Percentiles rank a stretch among this genome's conserved stretches.
Conservation (phyloP, 2,113 vertebrate species). For the Vombatus ursinus region DNA sequence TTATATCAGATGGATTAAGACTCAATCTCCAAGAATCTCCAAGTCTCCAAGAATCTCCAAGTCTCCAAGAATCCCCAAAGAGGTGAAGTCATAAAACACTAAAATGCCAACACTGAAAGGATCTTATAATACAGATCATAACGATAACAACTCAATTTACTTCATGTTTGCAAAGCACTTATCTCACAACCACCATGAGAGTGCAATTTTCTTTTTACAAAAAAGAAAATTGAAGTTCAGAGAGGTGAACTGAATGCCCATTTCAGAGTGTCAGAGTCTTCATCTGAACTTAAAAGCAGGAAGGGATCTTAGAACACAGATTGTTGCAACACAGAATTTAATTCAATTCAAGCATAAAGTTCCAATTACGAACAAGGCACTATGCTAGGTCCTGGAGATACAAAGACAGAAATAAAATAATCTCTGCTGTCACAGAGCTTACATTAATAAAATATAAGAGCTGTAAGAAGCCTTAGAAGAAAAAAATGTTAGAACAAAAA, state of each 20-base stretch:
- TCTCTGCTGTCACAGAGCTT: not conserved
- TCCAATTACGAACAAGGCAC: not conserved
- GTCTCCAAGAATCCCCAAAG: not conserved
- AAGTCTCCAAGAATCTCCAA: no score
- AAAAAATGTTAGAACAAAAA: not conserved
- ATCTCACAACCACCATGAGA: not conserved
- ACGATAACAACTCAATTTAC: not conserved
- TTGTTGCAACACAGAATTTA: not conserved
- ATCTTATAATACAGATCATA: not conserved
- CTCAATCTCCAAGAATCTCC: not conserved
- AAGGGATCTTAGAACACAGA: not conserved
- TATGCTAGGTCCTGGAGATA: not conserved
- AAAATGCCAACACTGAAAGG: not conserved
- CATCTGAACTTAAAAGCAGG: not conserved
- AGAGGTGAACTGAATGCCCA: not conserved
- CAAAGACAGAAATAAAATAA: not conserved
- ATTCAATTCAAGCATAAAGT: not conserved
- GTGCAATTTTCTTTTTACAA: not conserved
- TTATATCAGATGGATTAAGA: not conserved
- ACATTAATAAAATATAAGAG: not conserved
- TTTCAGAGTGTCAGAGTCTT: not conserved
- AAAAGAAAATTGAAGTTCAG: not conserved
- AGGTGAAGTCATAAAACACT: not conserved
- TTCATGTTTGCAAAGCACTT: not conserved
- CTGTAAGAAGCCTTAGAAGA: not conserved